Conservation (phyloP, 2,888 invertebrate species). For the Drosophila buzzatii region DNA sequence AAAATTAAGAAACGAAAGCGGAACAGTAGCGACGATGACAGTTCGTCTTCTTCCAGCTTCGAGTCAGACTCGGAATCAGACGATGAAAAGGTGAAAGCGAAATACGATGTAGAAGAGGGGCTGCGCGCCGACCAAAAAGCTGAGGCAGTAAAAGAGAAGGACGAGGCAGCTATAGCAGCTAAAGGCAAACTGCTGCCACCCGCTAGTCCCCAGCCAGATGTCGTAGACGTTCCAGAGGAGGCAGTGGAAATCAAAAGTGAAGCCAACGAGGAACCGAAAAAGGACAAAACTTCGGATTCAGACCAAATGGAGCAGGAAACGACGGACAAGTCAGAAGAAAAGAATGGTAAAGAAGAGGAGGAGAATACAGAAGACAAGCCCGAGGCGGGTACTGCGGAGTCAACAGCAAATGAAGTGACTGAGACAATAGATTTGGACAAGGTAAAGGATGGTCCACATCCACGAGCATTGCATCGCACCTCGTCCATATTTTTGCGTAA, state of each 20-base stretch:
- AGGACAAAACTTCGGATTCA: constrained; percentile 1
- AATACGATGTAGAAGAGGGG: constrained; percentile 78
- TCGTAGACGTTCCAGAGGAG: constrained; percentile 41
- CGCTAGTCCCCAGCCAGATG: constrained; percentile 59
- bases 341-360: constrained; percentile 57
- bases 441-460: constrained; percentile 85
- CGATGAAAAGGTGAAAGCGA: constrained; percentile 84
- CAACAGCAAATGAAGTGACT: constrained; percentile 20
- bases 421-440: constrained; percentile 86
- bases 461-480: constrained; percentile 95
- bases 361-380: constrained; percentile 13
- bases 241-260: constrained; percentile 48
- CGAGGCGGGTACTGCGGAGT: constrained; percentile 1
- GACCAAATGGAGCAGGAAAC: constrained; percentile 76
- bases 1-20: constrained; percentile 77
- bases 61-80: constrained; percentile 75
- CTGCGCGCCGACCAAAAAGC: constrained; percentile 69
- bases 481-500: constrained; percentile 98
- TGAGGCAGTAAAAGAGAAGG: constrained; percentile 53
- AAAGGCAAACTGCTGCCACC: constrained; percentile 32
- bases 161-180: constrained; percentile 19
- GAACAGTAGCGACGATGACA: constrained; percentile 75
- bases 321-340: constrained; percentile 39
- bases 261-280: constrained; percentile 22
- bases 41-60: constrained; percentile 77